These are phyloP conservation scores for Augiades crinisus DNA, from an alignment of 2,888 invertebrate species.

Conservation along the genomic window DNA sequence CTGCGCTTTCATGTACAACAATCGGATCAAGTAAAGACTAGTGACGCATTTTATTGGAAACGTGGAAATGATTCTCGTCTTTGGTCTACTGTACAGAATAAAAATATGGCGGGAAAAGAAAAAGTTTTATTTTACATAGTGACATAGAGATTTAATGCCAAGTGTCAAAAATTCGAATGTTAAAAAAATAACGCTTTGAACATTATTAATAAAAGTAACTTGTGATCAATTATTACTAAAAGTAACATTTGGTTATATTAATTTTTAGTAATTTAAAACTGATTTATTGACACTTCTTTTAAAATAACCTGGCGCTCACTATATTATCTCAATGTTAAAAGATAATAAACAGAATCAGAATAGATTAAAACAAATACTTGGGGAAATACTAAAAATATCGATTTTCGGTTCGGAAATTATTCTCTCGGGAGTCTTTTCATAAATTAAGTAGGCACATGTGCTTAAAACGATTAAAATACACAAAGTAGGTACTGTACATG, in stretches of 20 bases:
- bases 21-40: slow-evolving; percentile 39
- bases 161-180: background rate
- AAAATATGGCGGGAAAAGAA: slow-evolving; percentile 32
- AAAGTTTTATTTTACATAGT: slow-evolving; percentile 16
- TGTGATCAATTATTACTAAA: background rate
- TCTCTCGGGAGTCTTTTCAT: slow-evolving; percentile 32
- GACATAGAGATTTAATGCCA: background rate
- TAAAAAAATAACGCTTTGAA: background rate
- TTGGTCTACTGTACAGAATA: slow-evolving; percentile 48
- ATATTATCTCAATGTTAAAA: slow-evolving; percentile 8
- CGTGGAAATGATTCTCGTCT: slow-evolving; percentile 39
- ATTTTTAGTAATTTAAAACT: background rate
- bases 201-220: background rate
- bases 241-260: background rate
- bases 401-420: slow-evolving; percentile 17
- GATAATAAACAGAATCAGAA: background rate
- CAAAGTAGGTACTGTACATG: slow-evolving; percentile 55
- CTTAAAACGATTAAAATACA: slow-evolving; percentile 35
- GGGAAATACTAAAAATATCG: slow-evolving; percentile 1
- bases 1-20: slow-evolving; percentile 38
- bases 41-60: slow-evolving; percentile 36
- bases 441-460: slow-evolving; percentile 42
- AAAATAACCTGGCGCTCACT: slow-evolving; percentile 7
- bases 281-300: background rate
- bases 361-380: background rate